Conservation (phyloP, 53 echinoderm and acorn worm species). For the Holothuria scabra region DNA sequence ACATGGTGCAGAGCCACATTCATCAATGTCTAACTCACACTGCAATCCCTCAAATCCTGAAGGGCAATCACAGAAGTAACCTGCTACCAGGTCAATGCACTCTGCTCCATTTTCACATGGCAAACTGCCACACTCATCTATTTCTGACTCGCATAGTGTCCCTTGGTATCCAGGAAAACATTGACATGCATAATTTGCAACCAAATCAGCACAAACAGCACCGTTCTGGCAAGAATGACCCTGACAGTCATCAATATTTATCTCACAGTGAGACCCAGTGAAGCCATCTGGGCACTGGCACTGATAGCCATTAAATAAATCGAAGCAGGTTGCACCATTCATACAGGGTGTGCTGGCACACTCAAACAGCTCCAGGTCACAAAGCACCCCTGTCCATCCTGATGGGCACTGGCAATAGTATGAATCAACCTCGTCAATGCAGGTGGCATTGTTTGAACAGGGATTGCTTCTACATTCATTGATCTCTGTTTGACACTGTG, state of each 20-base stretch:
- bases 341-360: conserved; percentile 78
- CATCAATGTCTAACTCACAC: conserved; percentile 79
- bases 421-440: conserved; percentile 61
- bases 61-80: conserved; percentile 69
- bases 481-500: conserved; percentile 70
- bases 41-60: conserved; percentile 65
- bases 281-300: conserved; percentile 73
- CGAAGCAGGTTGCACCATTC: conserved; percentile 72
- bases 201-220: conserved; percentile 68
- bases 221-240: conserved; percentile 74
- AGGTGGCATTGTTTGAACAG: conserved; percentile 75
- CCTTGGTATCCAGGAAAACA: conserved; percentile 79
- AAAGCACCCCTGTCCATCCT: conserved; percentile 75
- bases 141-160: conserved; percentile 61
- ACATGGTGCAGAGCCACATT: conserved; percentile 82
- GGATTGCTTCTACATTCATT: conserved; percentile 80
- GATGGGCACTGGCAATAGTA: conserved; percentile 71
- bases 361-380: conserved; percentile 76
- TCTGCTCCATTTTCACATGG: conserved; percentile 79
- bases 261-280: conserved; percentile 69
- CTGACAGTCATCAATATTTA: conserved; percentile 80
- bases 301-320: conserved; percentile 61
- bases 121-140: conserved; percentile 75
- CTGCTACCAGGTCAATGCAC: conserved; percentile 68
- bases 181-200: conserved; percentile 67